phyloP scores from a whole-genome alignment of 2,797 vertebrate genomes.

The Graptemys geographica region DNA sequence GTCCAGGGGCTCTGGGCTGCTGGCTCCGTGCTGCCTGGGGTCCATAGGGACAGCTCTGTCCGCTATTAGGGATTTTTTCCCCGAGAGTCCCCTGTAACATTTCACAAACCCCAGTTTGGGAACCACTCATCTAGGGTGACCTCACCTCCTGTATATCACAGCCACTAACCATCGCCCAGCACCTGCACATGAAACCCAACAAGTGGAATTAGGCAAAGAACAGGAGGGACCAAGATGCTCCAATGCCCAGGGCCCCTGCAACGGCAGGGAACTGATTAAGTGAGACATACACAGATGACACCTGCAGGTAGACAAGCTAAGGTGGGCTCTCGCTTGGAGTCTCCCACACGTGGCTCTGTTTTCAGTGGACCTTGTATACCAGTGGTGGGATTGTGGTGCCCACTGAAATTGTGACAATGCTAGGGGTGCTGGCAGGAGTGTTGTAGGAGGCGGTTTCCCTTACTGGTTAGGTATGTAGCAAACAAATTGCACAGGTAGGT shows the following conservation, averaged over 20 bases:
- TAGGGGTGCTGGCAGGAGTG: background rate
- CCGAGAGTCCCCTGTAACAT: no score
- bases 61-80: no score
- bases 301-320: background rate
- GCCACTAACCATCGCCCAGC: background rate
- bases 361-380: background rate
- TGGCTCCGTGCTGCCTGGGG: no score
- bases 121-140: background rate
- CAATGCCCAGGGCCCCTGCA: background rate
- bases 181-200: background rate
- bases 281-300: background rate
- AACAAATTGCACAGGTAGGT: background rate
- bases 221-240: background rate
- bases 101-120: no score
- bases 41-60: no score
- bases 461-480: background rate
- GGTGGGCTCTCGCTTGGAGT: background rate
- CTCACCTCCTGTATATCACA: background rate
- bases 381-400: background rate
- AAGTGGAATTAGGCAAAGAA: background rate
- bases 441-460: background rate
- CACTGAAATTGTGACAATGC: background rate
- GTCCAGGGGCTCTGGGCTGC: no score
- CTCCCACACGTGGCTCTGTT: background rate
- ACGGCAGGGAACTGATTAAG: no score